Evolutionary conservation across 1,140 invertebrate genomes (phyloP).

Genomic region (Samia ricini): DNA sequence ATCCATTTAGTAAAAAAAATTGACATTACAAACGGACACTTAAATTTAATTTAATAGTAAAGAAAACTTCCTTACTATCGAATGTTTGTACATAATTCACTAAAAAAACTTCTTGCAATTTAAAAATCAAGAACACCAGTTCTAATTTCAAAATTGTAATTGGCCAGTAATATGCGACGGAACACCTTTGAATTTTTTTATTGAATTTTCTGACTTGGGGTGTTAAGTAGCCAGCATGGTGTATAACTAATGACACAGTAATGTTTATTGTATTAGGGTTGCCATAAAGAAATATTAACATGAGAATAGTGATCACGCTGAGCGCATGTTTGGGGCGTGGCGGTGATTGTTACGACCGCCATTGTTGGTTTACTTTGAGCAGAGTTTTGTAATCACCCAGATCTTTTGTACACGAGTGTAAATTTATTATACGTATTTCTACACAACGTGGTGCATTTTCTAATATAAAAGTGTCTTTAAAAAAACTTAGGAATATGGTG

Average conservation of each 20-base stretch:
- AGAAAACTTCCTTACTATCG: background rate
- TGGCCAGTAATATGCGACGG: constrained; percentile 38
- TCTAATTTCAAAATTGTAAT: constrained; percentile 29
- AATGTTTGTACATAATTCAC: background rate
- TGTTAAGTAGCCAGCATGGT: constrained; percentile 65
- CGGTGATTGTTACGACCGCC: constrained; percentile 49
- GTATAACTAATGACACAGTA: constrained; percentile 66
- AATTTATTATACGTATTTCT: constrained; percentile 8
- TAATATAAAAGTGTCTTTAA: background rate
- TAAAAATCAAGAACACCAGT: background rate
- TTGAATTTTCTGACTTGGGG: constrained; percentile 20
- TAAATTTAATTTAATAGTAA: background rate
- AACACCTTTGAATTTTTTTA: constrained; percentile 30
- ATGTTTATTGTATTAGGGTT: constrained; percentile 74
- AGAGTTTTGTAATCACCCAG: constrained; percentile 63
- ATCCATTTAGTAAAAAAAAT: too few relatives aligned
- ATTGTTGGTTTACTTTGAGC: constrained; percentile 60
- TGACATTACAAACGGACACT: too few relatives aligned
- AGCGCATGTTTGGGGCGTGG: constrained; percentile 70
- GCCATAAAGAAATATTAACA: constrained; percentile 67
- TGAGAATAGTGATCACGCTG: constrained; percentile 68
- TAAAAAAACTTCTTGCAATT: background rate
- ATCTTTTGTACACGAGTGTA: constrained; percentile 32
- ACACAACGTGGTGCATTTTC: background rate
- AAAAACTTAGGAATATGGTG: background rate